Evolutionary conservation across 2,113 vertebrate species (phyloP).

Genomic region (Ploceus nigricollis): DNA sequence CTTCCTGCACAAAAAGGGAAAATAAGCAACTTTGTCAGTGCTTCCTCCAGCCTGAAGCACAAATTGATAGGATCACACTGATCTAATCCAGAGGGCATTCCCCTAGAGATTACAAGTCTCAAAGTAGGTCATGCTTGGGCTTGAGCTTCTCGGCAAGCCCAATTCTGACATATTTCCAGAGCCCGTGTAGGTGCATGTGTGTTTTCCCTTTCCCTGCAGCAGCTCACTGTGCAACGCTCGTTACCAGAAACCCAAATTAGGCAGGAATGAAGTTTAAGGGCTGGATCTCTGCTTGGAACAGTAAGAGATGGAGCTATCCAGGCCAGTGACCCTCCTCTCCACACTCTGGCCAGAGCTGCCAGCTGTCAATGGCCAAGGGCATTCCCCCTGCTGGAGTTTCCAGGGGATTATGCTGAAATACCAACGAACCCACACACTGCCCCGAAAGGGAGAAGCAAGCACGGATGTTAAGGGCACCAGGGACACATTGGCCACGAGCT

Average conservation of each 20-base stretch:
- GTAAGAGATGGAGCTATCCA: not conserved
- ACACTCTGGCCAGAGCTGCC: not conserved
- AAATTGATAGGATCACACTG: constrained; percentile 7
- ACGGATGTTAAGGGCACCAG: rapidly evolving
- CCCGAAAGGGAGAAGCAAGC: not conserved
- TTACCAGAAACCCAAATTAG: not conserved
- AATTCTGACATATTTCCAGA: constrained; percentile 31
- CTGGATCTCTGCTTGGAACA: not conserved
- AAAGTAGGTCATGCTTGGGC: constrained; percentile 51
- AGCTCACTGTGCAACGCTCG: not conserved
- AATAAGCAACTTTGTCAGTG: not conserved
- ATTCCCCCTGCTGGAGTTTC: not conserved
- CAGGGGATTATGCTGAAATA: not conserved
- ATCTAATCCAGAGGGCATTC: constrained; percentile 61
- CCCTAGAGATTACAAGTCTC: constrained; percentile 34
- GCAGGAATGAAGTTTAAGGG: not conserved
- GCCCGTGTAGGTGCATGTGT: not conserved
- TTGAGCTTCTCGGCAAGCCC: constrained; percentile 16
- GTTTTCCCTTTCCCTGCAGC: not conserved
- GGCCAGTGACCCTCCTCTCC: not conserved
- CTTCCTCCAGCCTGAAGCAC: not conserved
- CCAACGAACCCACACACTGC: not conserved
- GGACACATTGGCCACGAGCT: rapidly evolving
- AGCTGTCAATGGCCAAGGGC: not conserved
- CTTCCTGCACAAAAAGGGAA: not conserved